Base-by-base conservation (phyloP, 2,113 vertebrate species). In the Cepphus grylle region DNA sequence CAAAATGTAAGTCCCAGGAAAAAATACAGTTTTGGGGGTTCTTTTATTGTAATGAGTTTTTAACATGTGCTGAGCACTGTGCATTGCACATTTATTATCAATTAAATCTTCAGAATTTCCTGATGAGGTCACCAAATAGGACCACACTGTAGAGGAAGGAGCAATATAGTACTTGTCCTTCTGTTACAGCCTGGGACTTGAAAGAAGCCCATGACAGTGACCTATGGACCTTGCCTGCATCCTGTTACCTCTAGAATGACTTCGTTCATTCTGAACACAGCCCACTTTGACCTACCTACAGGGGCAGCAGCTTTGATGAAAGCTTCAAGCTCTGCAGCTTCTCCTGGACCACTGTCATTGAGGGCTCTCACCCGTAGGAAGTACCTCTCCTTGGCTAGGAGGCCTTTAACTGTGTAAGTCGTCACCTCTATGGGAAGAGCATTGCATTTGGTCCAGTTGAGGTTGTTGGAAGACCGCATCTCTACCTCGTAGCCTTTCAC, bases 401-500 rank as follows among this genome's bases (percentile, higher is more conserved):
- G 91, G 49, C 99, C 99, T 92, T 98, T 99, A 19, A 98, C 96
- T 2, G 98, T 99, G 96, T 98, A 99, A 76, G 86, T 89, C 77
- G 92, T 98, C 49, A 59, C 73, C 9, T 94, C 93, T 87, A 98
- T 96, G 8, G 97, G 98, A 45, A 98, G 97, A 15, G 38, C 0
- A 38, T 99, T 99, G 96, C 99, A 99, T 4, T 98, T 98, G 52
- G 62, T 97, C 99, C 99, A 99, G 43, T 96, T 98, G 19, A 97
- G 90, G 95, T 82, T 97, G 45, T 97, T 97, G 21, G 97, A 97
- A 88, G 97, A 95, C 52, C 98, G 96, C 90, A 99, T 97, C 95
- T 99, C 99, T 88, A 99, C 98, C 50, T 98, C 97, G 15, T 99
- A 99, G 3, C 99, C 99, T 55, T 98, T 98, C 65, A 98, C 98